These are phyloP conservation scores for Peromyscus nudipes DNA, from an alignment of 2,797 vertebrate species.

Conservation along the genomic window DNA sequence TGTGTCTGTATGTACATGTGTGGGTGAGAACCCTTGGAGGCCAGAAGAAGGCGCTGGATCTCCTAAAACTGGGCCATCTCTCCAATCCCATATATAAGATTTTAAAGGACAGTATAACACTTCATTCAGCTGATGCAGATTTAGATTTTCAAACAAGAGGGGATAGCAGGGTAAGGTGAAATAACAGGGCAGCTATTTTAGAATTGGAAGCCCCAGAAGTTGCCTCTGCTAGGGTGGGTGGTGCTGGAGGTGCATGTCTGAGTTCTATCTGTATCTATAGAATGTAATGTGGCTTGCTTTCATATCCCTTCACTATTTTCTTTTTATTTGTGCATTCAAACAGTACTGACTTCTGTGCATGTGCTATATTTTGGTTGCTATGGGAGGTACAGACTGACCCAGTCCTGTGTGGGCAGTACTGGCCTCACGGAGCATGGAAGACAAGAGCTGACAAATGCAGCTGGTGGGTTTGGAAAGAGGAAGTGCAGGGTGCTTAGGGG, in stretches of 20 bases:
- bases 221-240: neutral
- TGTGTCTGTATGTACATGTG: neutral
- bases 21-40: neutral
- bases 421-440: neutral
- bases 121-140: slow-evolving; percentile 18
- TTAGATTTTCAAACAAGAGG: neutral
- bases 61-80: neutral
- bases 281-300: neutral
- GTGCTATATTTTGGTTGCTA: neutral
- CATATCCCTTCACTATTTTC: neutral
- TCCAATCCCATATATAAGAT: neutral
- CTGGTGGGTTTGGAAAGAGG: slow-evolving; percentile 45
- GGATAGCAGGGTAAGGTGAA: neutral
- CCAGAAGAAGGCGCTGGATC: neutral
- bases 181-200: neutral
- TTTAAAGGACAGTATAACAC: slow-evolving; percentile 7
- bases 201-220: neutral
- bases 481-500: slow-evolving; percentile 5
- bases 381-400: neutral
- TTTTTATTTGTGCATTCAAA: slow-evolving; percentile 11
- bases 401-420: neutral
- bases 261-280: neutral
- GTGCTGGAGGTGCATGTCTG: neutral
- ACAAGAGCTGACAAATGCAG: neutral
- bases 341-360: slow-evolving; percentile 5